phyloP scores from a whole-genome alignment of 2,797 vertebrate species.

The Scolopax rusticola region DNA sequence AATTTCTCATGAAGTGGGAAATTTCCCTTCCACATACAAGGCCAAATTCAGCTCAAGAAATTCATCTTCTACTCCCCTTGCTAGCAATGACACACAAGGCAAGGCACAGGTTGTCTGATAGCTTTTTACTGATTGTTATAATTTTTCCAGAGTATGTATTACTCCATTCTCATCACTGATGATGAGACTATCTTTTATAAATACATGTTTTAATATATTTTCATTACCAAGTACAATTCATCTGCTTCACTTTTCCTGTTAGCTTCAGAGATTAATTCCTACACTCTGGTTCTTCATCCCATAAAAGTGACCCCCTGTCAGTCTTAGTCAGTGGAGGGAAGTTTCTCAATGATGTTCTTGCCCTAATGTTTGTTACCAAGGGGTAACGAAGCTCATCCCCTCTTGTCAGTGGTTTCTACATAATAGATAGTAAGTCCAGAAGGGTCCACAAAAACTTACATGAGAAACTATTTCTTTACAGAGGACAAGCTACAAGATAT shows the following conservation, averaged over 20 bases:
- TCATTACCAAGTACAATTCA: not conserved
- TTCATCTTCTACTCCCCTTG: not conserved
- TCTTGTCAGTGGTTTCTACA: not conserved
- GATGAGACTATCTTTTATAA: not conserved
- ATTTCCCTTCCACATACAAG: not conserved
- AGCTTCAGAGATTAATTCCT: not conserved
- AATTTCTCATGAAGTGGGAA: not conserved
- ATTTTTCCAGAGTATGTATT: not conserved
- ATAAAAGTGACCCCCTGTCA: fast-evolving
- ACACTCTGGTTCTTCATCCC: not conserved
- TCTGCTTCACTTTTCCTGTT: not conserved
- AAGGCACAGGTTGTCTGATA: not conserved
- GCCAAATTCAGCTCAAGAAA: not conserved
- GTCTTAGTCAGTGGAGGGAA: not conserved
- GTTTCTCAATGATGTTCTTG: not conserved
- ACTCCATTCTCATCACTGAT: not conserved
- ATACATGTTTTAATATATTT: not conserved
- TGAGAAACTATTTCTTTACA: not conserved
- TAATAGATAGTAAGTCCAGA: not conserved
- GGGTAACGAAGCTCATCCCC: not conserved
- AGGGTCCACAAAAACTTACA: not conserved
- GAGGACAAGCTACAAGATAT: not conserved
- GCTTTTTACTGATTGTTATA: not conserved
- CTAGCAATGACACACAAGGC: not conserved
- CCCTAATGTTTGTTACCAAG: not conserved